Conservation (phyloP, 2,113 vertebrate genomes). For the Capricornis sumatraensis region DNA sequence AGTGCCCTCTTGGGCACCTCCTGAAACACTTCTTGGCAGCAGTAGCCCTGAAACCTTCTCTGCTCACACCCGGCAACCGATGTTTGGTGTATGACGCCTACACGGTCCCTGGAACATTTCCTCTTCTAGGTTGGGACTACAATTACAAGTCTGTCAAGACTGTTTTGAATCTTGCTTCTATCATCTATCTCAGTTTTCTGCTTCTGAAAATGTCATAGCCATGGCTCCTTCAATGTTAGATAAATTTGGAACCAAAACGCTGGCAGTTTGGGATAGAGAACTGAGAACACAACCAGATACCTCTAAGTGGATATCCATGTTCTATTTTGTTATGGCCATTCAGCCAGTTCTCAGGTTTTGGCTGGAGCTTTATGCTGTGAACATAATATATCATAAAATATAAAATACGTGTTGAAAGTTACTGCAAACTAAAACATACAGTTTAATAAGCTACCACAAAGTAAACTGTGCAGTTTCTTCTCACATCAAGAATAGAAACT, state of each 20-base stretch:
- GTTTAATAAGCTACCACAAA: background rate
- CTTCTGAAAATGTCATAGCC: background rate
- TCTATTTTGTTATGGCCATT: background rate
- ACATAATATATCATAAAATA: background rate
- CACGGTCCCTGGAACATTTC: background rate
- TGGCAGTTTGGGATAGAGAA: background rate
- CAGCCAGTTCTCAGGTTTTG: background rate
- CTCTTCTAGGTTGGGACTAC: background rate
- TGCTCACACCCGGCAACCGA: background rate
- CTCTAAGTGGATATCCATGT: background rate
- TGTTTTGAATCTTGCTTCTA: conserved; percentile 13
- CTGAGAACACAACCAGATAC: background rate
- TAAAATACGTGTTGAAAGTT: background rate
- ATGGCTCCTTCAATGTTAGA: background rate
- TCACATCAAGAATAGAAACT: background rate
- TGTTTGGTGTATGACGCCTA: background rate
- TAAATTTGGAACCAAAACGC: background rate
- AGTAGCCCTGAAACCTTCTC: background rate
- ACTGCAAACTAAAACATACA: background rate
- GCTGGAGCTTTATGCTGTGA: background rate
- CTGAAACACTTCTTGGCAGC: background rate
- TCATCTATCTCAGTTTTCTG: background rate
- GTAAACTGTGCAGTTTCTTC: background rate
- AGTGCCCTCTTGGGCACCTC: accelerated
- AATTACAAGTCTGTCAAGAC: background rate